Evolutionary conservation across 2,797 vertebrate species (phyloP), one percentile per base, ranked within the genome.

Genomic region (Harpagifer antarcticus): DNA sequence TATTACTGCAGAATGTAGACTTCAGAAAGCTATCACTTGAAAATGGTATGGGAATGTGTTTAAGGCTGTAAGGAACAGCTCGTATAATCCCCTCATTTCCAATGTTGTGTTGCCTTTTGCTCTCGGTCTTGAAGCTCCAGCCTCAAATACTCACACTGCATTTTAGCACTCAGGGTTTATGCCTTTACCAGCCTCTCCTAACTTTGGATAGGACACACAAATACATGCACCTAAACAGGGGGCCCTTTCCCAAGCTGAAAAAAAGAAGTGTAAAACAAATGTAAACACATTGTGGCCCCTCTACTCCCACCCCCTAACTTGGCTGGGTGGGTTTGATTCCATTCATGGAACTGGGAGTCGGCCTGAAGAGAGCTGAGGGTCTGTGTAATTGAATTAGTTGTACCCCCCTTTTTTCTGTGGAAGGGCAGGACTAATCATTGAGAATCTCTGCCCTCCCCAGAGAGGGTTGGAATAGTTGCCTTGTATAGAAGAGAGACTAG

Each of bases 401-500:
- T 70, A 27, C 17, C 64, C 57, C 55, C 7, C 19, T 45, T 16
- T 33, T 50, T 19, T 52, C 64, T 58, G 59, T 82, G 80, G 66
- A 81, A 68, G 74, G 81, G 84, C 76, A 74, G 76, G 80, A 76
- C 88, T 82, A 79, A 91, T 90, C 69, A 86, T 70, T 81, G 69
- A 89, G 86, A 87, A 84, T 91, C 87, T 85, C 52, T 87, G 68
- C 70, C 78, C 72, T 88, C 90, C 83, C 81, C 61, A 31, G 85
- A 86, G 86, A 87, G 82, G 69, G 72, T 82, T 54, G 64, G 83
- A 37, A 85, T 88, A 76, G 59, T 91, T 91, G 73, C 91, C 91
- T 89, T 93, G 90, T 92, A 92, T 90, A 91, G 91, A 90, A 90
- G 87, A 85, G 73, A 27, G 23, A 23, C 23, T 20, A n/a, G 20